phyloP scores from a whole-genome alignment of 2,113 vertebrate species.

The Neoarius graeffei region DNA sequence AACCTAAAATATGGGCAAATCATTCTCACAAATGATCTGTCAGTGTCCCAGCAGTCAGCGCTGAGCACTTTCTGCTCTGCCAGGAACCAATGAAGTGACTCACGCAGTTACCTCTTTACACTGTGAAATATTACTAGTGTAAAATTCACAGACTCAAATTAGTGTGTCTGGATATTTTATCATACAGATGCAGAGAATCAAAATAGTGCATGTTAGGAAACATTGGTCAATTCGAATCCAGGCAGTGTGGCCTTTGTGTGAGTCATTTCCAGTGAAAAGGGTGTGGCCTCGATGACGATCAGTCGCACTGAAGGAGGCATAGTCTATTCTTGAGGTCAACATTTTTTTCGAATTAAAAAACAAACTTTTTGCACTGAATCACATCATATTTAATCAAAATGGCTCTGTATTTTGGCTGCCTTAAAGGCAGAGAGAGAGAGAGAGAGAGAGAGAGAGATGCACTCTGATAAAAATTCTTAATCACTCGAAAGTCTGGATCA shows the following conservation, averaged over 20 bases:
- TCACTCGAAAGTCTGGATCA: background rate
- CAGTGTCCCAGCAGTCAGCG: background rate
- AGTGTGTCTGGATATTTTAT: background rate
- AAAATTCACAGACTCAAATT: background rate
- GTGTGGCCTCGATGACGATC: background rate
- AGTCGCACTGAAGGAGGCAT: background rate
- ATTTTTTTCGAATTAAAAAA: background rate
- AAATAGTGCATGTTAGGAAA: background rate
- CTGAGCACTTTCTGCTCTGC: background rate
- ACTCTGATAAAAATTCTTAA: conserved; percentile 9
- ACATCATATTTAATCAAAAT: background rate
- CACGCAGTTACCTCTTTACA: background rate
- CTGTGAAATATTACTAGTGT: background rate
- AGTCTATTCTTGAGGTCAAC: background rate
- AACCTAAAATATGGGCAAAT: conserved; percentile 29
- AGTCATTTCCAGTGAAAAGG: background rate
- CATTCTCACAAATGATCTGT: conserved; percentile 32
- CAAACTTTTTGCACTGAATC: background rate
- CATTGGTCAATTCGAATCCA: background rate
- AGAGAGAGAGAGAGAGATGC: too few relatives aligned
- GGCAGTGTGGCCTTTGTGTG: background rate
- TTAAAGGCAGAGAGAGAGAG: background rate
- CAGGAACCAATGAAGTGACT: background rate
- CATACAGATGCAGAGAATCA: background rate
- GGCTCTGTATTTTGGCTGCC: background rate